Conservation (phyloP, 2,888 invertebrate species). For the Ctena decussata region DNA sequence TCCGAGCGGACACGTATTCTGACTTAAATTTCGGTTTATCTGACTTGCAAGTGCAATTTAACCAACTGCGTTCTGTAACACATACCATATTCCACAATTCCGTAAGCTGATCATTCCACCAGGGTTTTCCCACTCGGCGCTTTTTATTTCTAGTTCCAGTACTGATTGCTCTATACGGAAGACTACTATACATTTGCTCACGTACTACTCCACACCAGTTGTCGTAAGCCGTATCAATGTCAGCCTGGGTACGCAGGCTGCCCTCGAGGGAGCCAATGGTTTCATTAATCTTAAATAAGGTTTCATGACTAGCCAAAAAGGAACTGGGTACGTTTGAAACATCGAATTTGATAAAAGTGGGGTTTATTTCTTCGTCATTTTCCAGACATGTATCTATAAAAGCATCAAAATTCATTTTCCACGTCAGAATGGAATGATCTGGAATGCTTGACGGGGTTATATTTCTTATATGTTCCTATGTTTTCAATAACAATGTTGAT, state of each 20-base stretch:
- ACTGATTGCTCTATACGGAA: not conserved
- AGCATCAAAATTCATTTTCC: not conserved
- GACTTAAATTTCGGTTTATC: too few species aligned
- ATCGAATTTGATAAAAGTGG: too few species aligned
- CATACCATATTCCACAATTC: not conserved
- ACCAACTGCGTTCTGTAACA: not conserved
- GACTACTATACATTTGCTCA: not conserved
- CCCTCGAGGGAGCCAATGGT: not conserved
- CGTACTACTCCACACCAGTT: not conserved
- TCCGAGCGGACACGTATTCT: not conserved
- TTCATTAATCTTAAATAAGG: not conserved
- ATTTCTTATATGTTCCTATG: not conserved
- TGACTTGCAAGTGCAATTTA: too few species aligned
- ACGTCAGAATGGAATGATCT: constrained; percentile 16
- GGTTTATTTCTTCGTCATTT: too few species aligned
- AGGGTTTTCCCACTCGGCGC: not conserved
- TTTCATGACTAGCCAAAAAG: not conserved
- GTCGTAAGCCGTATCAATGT: not conserved
- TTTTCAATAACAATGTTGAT: too few species aligned
- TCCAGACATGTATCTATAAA: not conserved
- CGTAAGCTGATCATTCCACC: not conserved
- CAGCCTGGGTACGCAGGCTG: not conserved
- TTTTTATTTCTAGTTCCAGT: not conserved
- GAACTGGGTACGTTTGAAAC: not conserved
- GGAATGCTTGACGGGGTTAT: not conserved